These are phyloP conservation scores for Ophion ventricosus DNA, from an alignment of 2,888 invertebrate species.

Conservation along the genomic window DNA sequence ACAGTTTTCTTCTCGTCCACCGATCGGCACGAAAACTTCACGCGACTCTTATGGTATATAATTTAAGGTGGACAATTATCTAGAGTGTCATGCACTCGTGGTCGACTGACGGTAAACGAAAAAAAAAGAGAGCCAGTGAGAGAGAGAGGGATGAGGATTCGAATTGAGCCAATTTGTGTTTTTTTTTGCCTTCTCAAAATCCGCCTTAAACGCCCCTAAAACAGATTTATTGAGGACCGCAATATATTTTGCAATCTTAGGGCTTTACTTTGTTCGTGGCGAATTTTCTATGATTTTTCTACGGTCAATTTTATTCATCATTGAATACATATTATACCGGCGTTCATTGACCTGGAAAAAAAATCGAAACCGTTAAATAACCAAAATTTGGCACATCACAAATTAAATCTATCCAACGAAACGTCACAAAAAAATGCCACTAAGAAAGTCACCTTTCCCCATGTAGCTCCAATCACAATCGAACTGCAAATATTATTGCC, in stretches of 20 bases:
- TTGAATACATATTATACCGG: background rate
- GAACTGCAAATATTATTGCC: background rate
- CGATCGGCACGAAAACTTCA: background rate
- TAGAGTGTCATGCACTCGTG: slow-evolving; percentile 12
- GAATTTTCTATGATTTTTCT: too few relatives aligned
- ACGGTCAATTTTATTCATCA: background rate
- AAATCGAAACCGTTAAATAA: background rate
- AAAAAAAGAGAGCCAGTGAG: too few relatives aligned
- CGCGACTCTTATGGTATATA: slow-evolving; percentile 25
- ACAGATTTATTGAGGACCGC: background rate
- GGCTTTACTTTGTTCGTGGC: too few relatives aligned
- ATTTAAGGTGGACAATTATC: slow-evolving; percentile 34
- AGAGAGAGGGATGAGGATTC: background rate
- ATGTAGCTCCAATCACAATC: slow-evolving; percentile 4
- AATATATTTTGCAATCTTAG: background rate
- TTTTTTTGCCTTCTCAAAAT: too few relatives aligned
- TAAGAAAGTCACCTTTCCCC: background rate
- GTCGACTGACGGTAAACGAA: slow-evolving; percentile 30
- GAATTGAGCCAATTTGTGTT: background rate
- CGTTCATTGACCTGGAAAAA: background rate
- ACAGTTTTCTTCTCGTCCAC: background rate
- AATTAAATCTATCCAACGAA: background rate
- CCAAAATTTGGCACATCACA: background rate
- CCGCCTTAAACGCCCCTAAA: background rate
- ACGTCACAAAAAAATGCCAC: background rate